These are phyloP conservation scores for Reticulitermes speratus DNA, from an alignment of 1,140 invertebrate species.

Conservation along the genomic window DNA sequence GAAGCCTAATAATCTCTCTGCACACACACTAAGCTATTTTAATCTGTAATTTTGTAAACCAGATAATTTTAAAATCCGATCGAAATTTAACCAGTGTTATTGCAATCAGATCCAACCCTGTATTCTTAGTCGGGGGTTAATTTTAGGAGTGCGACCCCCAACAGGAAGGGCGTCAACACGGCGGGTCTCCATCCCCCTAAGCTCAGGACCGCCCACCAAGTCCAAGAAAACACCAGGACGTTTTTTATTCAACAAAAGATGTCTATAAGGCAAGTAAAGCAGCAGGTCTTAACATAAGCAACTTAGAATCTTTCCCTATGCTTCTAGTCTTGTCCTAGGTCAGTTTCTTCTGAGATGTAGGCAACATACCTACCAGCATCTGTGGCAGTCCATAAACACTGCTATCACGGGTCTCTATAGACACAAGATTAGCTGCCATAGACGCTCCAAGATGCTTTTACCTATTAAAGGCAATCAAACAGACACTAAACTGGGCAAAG, in stretches of 20 bases:
- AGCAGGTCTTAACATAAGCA: neutral
- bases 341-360: neutral
- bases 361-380: neutral
- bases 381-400: neutral
- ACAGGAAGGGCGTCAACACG: constrained; percentile 27
- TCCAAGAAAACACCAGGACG: neutral
- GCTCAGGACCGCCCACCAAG: constrained; percentile 21
- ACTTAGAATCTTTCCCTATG: neutral
- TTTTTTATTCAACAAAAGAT: constrained; percentile 1
- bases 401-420: neutral
- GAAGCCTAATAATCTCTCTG: too few species aligned
- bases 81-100: neutral
- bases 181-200: constrained; percentile 19
- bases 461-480: too few species aligned
- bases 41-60: too few species aligned
- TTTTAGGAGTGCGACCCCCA: constrained; percentile 21
- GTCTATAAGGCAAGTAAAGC: neutral
- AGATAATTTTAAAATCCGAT: neutral
- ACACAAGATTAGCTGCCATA: neutral
- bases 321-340: neutral
- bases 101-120: neutral
- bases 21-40: too few species aligned
- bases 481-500: too few species aligned
- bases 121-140: constrained; percentile 15
- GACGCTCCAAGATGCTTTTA: neutral